A percentile compares a stretch with the other conserved stretches of the same genome.
These are phyloP conservation scores for Dendronephthya gigantea DNA, from an alignment of 64 coral and sea anemone genomes.

Conservation along the genomic window DNA sequence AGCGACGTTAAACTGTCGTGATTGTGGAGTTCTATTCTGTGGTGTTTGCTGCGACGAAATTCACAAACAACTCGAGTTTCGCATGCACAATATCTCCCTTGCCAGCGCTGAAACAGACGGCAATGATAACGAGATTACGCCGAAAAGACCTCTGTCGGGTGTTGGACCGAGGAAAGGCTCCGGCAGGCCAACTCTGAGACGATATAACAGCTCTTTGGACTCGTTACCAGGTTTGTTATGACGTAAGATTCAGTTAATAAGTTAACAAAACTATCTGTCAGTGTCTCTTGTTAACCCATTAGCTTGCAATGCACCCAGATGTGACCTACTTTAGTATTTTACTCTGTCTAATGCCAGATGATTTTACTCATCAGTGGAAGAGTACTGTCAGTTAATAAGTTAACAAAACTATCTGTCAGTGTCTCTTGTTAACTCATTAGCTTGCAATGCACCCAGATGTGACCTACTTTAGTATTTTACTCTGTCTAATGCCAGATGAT, in stretches of 20 bases:
- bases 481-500: too few species aligned
- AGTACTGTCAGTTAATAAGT: too few species aligned
- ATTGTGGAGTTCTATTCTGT: constrained; percentile 79
- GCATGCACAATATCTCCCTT: constrained; percentile 63
- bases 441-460: too few species aligned
- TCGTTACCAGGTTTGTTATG: neutral
- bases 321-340: too few species aligned
- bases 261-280: neutral
- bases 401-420: too few species aligned
- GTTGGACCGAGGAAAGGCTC: neutral
- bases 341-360: too few species aligned
- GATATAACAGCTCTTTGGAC: neutral
- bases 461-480: too few species aligned
- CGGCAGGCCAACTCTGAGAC: neutral
- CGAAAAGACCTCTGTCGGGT: neutral
- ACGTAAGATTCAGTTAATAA: neutral
- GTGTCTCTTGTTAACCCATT: neutral
- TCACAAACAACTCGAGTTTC: constrained; percentile 84
- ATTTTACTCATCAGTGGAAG: too few species aligned
- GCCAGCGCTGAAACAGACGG: constrained; percentile 21
- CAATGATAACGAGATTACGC: neutral
- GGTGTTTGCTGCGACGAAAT: constrained; percentile 83
- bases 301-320: too few species aligned
- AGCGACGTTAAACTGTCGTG: constrained; percentile 62
- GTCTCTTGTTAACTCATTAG: too few species aligned